Percentiles rank a stretch among this genome's conserved stretches.
Evolutionary conservation across 2,797 vertebrate species (phyloP).

Genomic region (Hipposideros larvatus): DNA sequence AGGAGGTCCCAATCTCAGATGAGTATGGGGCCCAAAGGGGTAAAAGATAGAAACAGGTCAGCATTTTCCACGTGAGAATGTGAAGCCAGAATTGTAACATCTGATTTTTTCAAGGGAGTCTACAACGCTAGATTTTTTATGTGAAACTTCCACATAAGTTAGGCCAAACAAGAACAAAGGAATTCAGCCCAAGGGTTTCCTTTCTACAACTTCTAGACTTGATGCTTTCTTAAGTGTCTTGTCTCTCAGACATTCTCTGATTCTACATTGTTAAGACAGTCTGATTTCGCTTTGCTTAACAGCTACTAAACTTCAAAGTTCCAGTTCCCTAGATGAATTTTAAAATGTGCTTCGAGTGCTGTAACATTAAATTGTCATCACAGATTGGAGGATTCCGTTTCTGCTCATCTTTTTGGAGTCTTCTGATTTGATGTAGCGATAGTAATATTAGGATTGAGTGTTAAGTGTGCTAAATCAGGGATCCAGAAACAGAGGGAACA

Average conservation of each 20-base stretch:
- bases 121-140: not conserved
- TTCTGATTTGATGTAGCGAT: conserved; percentile 65
- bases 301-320: conserved; percentile 46
- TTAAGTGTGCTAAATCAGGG: conserved; percentile 39
- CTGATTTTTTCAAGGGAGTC: not conserved
- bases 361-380: conserved; percentile 65
- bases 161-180: not conserved
- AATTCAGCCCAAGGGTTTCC: not conserved
- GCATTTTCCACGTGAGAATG: not conserved
- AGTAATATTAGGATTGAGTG: conserved; percentile 43
- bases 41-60: not conserved
- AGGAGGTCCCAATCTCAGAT: not conserved
- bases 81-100: not conserved
- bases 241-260: not conserved
- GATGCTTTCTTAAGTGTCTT: not conserved
- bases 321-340: not conserved
- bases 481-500: not conserved
- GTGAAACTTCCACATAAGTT: conserved; percentile 1
- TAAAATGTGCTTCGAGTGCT: conserved; percentile 25
- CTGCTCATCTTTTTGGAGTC: conserved; percentile 32
- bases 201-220: not conserved
- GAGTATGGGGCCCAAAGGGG: not conserved
- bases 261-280: not conserved
- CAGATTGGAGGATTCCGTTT: conserved; percentile 30
- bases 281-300: conserved; percentile 45